phyloP scores from a whole-genome alignment of 2,888 invertebrate species.

The Lymantria dispar region DNA sequence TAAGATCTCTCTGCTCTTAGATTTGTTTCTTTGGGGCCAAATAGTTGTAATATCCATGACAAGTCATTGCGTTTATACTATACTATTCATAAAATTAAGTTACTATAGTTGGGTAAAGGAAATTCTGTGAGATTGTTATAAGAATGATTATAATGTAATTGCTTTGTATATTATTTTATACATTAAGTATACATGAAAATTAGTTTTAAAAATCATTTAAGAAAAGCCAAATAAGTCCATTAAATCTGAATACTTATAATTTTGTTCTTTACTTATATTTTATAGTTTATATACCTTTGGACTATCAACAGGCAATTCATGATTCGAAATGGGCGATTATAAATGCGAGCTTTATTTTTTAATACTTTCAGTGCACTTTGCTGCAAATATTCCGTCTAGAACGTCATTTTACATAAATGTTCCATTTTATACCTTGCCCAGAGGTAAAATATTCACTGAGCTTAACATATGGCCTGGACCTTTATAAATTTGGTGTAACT shows the following conservation, averaged over 20 bases:
- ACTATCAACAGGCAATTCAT: not conserved
- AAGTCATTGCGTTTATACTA: slow-evolving; percentile 63
- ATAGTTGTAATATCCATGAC: slow-evolving; percentile 77
- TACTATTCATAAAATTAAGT: slow-evolving; percentile 27
- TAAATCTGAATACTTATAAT: slow-evolving; percentile 23
- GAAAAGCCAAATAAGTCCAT: slow-evolving; percentile 55
- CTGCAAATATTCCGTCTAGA: too few relatives aligned
- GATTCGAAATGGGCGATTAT: too few relatives aligned
- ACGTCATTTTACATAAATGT: too few relatives aligned
- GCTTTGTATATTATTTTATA: slow-evolving; percentile 23
- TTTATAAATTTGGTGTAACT: too few relatives aligned
- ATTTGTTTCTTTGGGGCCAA: slow-evolving; percentile 77
- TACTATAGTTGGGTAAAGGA: slow-evolving; percentile 36
- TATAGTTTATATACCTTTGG: slow-evolving; percentile 10
- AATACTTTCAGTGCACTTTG: too few relatives aligned
- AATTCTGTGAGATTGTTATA: slow-evolving; percentile 42
- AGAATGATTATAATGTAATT: slow-evolving; percentile 39
- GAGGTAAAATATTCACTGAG: too few relatives aligned
- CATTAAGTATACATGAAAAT: slow-evolving; percentile 32
- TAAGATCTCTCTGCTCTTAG: slow-evolving; percentile 62
- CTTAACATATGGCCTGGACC: too few relatives aligned
- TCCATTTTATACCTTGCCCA: too few relatives aligned
- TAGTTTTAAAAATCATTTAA: slow-evolving; percentile 38
- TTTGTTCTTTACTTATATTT: slow-evolving; percentile 16
- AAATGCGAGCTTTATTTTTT: too few relatives aligned